Base-by-base conservation (phyloP, 2,797 vertebrate species). In the Echeneis naucrates region DNA sequence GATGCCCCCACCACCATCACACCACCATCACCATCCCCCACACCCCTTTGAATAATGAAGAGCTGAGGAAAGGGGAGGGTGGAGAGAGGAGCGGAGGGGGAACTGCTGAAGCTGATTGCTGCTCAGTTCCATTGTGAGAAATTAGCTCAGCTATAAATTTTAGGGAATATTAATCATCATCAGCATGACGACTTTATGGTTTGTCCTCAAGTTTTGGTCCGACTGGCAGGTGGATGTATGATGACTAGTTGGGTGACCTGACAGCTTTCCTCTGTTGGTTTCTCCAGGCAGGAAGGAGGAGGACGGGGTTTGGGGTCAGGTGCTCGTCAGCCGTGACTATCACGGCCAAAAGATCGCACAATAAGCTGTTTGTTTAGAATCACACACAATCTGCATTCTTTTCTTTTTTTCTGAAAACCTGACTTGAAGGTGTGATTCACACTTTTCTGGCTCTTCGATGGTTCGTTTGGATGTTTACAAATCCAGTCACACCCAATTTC, bases 31-130 rank as follows among this genome's bases (percentile, higher is more conserved):
- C 58, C 47, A 21, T 5, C 32, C 11, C n/a, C 7, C 24, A 40
- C 30, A 11, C 42, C 35, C 24, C 48, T 24, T 47, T 86, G 77
- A 88, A 83, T 88, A 89, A 90, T 72, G 75, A 78, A 72, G 63
- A 58, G 70, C 79, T 78, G 42, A 33, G 59, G 54, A 24, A 47
- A 48, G 64, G 37, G 71, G 58, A 53, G 71, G 57, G 65, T 4
- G 23, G 54, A 48, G 54, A 38, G 53, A 47, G 61, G 52, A 33
- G 58, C 19, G 72, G n/a, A 3, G 45, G 70, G 62, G 66, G 59
- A 24, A 55, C 64, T 65, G 68, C 62, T 60, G 19, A 5, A 42
- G 66, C 13, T 23, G 61, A 71, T 75, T 72, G 64, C 77, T 79
- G 60, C 60, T 79, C 63, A 12, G 59, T 60, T 73, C 54, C 26